Conservation (phyloP, 2,797 vertebrate genomes). For the Lepilemur ruficaudatus region DNA sequence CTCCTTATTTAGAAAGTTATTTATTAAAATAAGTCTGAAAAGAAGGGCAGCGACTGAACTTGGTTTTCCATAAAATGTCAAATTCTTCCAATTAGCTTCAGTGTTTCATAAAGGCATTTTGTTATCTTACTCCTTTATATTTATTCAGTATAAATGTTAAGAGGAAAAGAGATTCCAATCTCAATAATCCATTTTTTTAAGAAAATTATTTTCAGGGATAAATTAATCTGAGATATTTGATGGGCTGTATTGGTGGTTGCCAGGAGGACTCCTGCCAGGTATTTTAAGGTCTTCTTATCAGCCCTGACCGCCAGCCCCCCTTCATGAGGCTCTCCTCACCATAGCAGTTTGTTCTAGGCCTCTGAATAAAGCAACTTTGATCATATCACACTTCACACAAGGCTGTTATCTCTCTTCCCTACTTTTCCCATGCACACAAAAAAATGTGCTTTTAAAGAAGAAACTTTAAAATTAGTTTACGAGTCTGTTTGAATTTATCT, state of each 20-base stretch:
- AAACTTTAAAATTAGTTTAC: neutral
- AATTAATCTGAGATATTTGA: neutral
- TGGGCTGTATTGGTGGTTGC: neutral
- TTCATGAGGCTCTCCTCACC: neutral
- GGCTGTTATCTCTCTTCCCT: neutral
- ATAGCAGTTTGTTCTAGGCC: neutral
- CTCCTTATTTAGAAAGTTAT: neutral
- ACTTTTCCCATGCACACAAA: neutral
- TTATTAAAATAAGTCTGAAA: neutral
- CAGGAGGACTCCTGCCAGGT: neutral
- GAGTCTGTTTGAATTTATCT: neutral
- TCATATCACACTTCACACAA: neutral
- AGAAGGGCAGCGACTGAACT: neutral
- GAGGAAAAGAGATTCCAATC: neutral
- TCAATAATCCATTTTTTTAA: neutral
- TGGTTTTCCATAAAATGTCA: slow-evolving; percentile 24
- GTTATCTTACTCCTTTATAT: neutral
- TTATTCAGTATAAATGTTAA: neutral
- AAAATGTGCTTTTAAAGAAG: neutral
- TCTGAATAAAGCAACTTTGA: neutral
- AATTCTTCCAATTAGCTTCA: neutral
- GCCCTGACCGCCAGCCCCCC: neutral
- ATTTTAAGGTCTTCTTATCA: no score
- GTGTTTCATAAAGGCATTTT: neutral
- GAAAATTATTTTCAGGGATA: neutral